These are phyloP conservation scores for Bufo gargarizans DNA, from an alignment of 2,113 vertebrate species.

Conservation along the genomic window DNA sequence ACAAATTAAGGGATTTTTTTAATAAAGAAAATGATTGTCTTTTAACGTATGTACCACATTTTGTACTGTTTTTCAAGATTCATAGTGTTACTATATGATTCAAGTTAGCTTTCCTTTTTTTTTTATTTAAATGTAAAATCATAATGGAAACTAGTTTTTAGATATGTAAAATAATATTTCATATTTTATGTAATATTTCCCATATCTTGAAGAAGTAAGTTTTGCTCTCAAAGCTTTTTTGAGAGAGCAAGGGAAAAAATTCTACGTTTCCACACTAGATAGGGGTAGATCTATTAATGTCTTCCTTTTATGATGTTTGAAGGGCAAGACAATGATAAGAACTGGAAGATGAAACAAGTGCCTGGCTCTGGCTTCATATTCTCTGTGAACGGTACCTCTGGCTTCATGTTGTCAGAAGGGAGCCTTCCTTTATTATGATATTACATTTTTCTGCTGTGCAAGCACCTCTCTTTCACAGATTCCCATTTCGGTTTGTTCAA, in stretches of 20 bases:
- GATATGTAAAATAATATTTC: background rate
- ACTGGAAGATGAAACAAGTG: slow-evolving; percentile 57
- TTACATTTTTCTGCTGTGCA: slow-evolving; percentile 56
- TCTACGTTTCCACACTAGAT: slow-evolving; percentile 1
- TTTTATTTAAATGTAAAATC: background rate
- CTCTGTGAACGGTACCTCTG: slow-evolving; percentile 51
- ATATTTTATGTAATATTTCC: slow-evolving; percentile 5
- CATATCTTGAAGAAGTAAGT: slow-evolving; percentile 14
- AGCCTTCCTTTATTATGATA: slow-evolving; percentile 57
- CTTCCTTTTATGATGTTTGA: slow-evolving; percentile 48
- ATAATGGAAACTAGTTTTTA: background rate
- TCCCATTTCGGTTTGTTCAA: slow-evolving; percentile 52
- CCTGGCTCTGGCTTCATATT: slow-evolving; percentile 47
- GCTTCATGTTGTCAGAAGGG: slow-evolving; percentile 52
- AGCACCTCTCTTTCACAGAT: slow-evolving; percentile 52
- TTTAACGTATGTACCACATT: background rate
- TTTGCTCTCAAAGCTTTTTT: background rate
- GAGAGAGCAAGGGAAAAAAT: slow-evolving; percentile 12
- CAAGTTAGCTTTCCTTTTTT: background rate
- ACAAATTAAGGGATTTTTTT: background rate
- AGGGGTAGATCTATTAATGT: slow-evolving; percentile 30
- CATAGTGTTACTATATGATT: background rate
- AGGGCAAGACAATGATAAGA: slow-evolving; percentile 52
- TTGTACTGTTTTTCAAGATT: background rate
- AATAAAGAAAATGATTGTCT: background rate